Percentiles rank a stretch among this genome's conserved stretches.
These are phyloP conservation scores for Suricata suricatta DNA, from an alignment of 2,113 vertebrate genomes.

Conservation along the genomic window DNA sequence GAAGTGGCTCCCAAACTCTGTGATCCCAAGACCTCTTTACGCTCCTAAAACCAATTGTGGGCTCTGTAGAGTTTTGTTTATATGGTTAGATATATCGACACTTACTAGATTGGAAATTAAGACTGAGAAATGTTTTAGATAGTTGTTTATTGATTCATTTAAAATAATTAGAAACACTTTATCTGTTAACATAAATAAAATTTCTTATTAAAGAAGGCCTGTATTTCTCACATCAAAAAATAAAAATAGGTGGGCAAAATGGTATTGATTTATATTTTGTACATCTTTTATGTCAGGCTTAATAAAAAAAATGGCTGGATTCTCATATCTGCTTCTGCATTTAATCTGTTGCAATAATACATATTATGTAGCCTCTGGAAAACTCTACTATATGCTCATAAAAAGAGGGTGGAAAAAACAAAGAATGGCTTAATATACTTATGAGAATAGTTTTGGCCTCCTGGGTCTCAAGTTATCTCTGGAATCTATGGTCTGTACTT, in stretches of 20 bases:
- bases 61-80: neutral
- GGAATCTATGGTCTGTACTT: neutral
- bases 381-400: neutral
- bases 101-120: neutral
- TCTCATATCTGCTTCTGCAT: neutral
- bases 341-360: neutral
- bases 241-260: neutral
- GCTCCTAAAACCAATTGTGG: neutral
- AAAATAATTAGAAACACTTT: neutral
- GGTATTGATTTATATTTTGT: neutral
- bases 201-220: neutral
- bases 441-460: neutral
- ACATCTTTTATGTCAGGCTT: neutral
- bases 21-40: neutral
- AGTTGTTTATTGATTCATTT: neutral
- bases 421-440: neutral
- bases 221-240: constrained; percentile 3
- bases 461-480: neutral
- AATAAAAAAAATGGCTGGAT: neutral
- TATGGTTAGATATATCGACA: neutral
- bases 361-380: neutral
- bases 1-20: neutral
- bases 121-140: neutral
- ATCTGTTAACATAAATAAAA: neutral
- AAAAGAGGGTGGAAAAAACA: neutral